Base-by-base conservation (phyloP, 2,888 invertebrate species). In the Drosophila meridiana region DNA sequence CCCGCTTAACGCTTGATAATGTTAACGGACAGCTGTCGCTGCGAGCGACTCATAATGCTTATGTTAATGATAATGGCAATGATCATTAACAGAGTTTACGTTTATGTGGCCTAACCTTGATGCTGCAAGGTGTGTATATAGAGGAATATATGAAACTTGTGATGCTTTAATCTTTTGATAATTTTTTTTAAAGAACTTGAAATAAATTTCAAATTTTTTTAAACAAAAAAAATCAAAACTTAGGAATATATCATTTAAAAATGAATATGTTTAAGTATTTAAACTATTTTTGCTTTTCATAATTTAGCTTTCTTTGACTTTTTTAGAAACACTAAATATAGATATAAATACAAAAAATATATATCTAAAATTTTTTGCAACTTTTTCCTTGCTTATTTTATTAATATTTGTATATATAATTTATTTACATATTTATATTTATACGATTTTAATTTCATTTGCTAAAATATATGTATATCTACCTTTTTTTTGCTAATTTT, bases 21-120 rank as follows among this genome's bases (percentile, higher is more conserved):
- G 73, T 75, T 67, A 64, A 65, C 60, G 56, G 64, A 69, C 80
- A 70, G 73, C 66, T 67, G 82, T 43, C 45, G 47, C 68, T 42
- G 32, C 59, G 28, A 56, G 60, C 40, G 30, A n/a, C 30, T 60
- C 78, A 65, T 66, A 38, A 65, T 64, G 32, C 57, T 65, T 20
- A 50, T 60, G 32, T 38, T 60, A 20, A 42, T 34, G 40, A 48
- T 60, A 38, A 76, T 74, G 42, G 9, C 13, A 9, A 59, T 61
- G 74, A 57, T 60, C 52, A 52, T 52, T 52, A 26, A 36, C 13
- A 13, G 52, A 52, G 34, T 13, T 52, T 36, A 26, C 13, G 52
- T 36, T 52, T 52, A 52, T n/a, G 30, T 9, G 30, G 32, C n/a
- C 32, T 26, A 26, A 20, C 52, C n/a, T 26, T 45, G 56, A 13